phyloP scores from a whole-genome alignment of 2,888 invertebrate genomes.

The Lycia hirtaria region DNA sequence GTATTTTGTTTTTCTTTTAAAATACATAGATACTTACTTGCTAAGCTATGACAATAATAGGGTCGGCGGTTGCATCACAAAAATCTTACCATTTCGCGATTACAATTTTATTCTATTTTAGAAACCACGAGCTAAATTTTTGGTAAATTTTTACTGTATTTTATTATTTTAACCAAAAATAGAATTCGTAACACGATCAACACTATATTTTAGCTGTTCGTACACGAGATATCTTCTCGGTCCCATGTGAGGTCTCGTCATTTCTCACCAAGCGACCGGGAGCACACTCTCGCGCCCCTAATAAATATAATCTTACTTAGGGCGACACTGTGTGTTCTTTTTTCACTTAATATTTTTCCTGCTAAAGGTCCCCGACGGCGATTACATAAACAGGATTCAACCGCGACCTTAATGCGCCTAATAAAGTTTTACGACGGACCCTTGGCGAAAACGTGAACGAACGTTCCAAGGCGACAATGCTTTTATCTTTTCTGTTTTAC shows the following conservation, averaged over 20 bases:
- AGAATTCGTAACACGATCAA: too few species aligned
- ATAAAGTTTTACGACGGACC: slow-evolving; percentile 84
- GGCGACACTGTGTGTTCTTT: slow-evolving; percentile 78
- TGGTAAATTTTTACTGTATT: too few species aligned
- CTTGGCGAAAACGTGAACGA: slow-evolving; percentile 82
- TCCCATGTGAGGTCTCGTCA: slow-evolving; percentile 48
- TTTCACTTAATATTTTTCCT: slow-evolving; percentile 84
- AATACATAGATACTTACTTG: too few species aligned
- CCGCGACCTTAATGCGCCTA: slow-evolving; percentile 84
- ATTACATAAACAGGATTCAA: slow-evolving; percentile 86
- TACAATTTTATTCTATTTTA: too few species aligned
- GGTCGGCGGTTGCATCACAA: too few species aligned
- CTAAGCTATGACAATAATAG: too few species aligned
- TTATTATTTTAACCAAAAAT: too few species aligned
- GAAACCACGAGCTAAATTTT: too few species aligned
- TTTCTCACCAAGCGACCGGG: slow-evolving; percentile 49
- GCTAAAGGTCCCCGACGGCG: slow-evolving; percentile 81
- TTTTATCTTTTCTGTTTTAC: slow-evolving; percentile 83
- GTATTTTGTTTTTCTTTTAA: too few species aligned
- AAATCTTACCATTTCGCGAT: too few species aligned
- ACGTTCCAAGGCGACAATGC: slow-evolving; percentile 83
- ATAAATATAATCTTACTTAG: slow-evolving; percentile 74
- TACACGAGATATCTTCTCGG: slow-evolving; percentile 36
- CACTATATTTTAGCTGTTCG: slow-evolving; percentile 44
- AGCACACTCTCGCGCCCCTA: slow-evolving; percentile 47